phyloP scores from a whole-genome alignment of 2,888 invertebrate genomes.

The Phytoseiulus persimilis region DNA sequence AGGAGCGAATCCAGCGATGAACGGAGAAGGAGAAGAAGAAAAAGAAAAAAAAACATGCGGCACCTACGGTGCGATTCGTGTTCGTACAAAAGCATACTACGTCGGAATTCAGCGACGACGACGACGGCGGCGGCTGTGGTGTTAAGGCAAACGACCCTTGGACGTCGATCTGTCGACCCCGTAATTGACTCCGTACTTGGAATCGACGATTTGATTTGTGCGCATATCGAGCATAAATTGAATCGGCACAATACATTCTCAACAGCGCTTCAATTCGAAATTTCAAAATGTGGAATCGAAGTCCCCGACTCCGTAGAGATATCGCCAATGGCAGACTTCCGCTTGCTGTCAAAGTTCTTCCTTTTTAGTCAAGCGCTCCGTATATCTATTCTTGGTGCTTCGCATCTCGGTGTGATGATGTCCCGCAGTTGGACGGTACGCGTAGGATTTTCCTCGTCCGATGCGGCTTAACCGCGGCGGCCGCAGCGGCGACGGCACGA shows the following conservation, averaged over 20 bases:
- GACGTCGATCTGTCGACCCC: conserved; percentile 5
- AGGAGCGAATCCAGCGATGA: background rate
- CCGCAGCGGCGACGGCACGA: background rate
- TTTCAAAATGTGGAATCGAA: too few species aligned
- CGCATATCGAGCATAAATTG: background rate
- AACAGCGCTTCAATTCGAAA: too few species aligned
- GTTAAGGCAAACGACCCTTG: background rate
- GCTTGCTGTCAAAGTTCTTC: background rate
- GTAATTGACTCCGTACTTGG: background rate
- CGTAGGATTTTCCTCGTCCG: background rate
- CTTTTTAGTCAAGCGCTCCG: background rate
- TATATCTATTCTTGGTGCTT: background rate
- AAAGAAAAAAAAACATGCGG: background rate
- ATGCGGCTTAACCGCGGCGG: background rate
- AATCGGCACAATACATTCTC: background rate
- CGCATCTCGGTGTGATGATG: background rate
- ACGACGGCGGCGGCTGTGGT: background rate
- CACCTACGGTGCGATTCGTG: background rate
- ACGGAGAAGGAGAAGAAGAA: background rate
- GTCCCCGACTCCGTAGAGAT: too few species aligned
- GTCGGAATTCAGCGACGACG: background rate
- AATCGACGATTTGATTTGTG: background rate
- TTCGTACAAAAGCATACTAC: conserved; percentile 5
- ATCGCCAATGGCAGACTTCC: background rate
- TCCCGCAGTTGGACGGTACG: background rate